Base-by-base conservation (phyloP, 64 coral and sea anemone species). In the Actinia equina region DNA sequence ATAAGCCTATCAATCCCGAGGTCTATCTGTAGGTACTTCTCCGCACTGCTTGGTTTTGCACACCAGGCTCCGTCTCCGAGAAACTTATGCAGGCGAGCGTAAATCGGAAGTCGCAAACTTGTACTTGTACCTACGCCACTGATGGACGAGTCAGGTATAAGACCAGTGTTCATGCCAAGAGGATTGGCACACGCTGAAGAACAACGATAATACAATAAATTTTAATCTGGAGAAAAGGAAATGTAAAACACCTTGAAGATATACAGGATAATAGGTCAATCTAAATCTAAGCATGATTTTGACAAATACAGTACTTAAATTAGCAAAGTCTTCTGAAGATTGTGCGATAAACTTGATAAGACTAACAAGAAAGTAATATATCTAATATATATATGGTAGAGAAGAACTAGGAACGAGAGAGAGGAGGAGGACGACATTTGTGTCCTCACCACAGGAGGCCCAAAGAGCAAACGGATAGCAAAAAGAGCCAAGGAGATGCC, bases 141-240 rank as follows among this genome's bases (percentile, higher is more conserved):
- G 76, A 78, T 78, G 7, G 76, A 12, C 4, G 15, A 43, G 15
- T 78, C 76, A 45, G 76, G 43, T 43, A 78, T 78, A 44, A 27
- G 43, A 41, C 76, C 76, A 78, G n/a, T 43, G 76, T 78, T 78
- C 76, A 78, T 78, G 10, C 76, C 76, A 78, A 78, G 76, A 78
- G 62, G 22, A 65, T 65, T 65, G 18, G 12, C 62, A 9, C 62
- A 65, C 62, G 62, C 62, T 65, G 20, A 22, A 65, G 5, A 22
- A 65, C 17, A 65, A 65, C 6, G 62, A 13, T 8, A 22, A 65
- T 22, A 22, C 46, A 49, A 49, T 49, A 49, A 49, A 8, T 49
- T 49, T 6, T 49, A 6, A 49, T 49, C 7, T 6, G 46, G 7
- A 49, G 46, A 19, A 20, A 65, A 65, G 20, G 3, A 22, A 65